Evolutionary conservation across 2,797 vertebrate species (phyloP), one percentile per base, ranked within the genome.

Genomic region (Molossus molossus): DNA sequence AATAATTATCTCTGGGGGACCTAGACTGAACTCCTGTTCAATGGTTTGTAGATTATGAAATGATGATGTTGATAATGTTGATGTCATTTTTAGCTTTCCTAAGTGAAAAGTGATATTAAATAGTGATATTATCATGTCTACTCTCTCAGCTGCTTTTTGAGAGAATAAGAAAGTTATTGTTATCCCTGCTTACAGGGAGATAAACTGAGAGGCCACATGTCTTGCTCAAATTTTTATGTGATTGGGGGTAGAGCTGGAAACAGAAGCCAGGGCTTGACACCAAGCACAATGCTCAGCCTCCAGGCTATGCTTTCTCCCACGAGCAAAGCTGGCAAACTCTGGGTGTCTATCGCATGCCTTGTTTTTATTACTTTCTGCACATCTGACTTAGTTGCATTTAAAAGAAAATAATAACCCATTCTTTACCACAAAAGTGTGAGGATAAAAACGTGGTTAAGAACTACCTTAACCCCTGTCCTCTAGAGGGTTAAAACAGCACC

Each of bases 61-160:
- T 76, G 87, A 87, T 96, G 72, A 72, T 95, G 72, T 70, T 69
- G 90, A 92, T 95, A 89, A 91, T 64, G 58, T 79, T 95, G 90
- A 94, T 95, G 85, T 93, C 62, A 82, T 85, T 95, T 97, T 97
- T 94, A 94, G 91, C 89, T 95, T 95, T 93, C 77, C 53, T 87
- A 95, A 96, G 88, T 96, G 96, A 96, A 96, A 96, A 90, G 57
- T 96, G 80, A 93, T 92, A 95, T 90, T 92, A 94, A 94, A 75
- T 57, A 86, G 69, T 69, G 92, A 91, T 95, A 55, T 75, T 88
- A 90, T 90, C 83, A 27, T 69, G 80, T 69, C 89, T 81, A 67
- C 40, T 70, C 27, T 87, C 90, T 85, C n/a, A 62, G 55, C 21
- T 87, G 81, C 72, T 93, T 94, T 95, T 76, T 90, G 81, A 91